These are phyloP conservation scores for Spicauda simplicius DNA, from an alignment of 2,888 invertebrate species.

Conservation along the genomic window DNA sequence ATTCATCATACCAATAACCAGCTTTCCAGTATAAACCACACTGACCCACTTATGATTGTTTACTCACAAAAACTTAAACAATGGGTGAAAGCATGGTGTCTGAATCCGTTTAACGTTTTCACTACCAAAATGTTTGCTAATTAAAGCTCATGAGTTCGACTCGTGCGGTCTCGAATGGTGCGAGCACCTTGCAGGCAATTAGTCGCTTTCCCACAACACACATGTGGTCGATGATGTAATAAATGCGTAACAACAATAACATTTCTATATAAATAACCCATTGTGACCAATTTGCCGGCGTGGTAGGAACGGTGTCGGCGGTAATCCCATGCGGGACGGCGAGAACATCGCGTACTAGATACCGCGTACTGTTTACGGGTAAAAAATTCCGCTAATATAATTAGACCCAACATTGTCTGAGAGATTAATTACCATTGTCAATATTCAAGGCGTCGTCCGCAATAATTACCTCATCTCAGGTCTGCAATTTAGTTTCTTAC, in stretches of 20 bases:
- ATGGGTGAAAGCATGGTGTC: constrained; percentile 56
- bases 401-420: constrained; percentile 65
- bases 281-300: constrained; percentile 50
- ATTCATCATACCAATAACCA: constrained; percentile 1
- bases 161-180: constrained; percentile 44
- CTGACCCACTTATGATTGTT: constrained; percentile 43
- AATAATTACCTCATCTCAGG: constrained; percentile 59
- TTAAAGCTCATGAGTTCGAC: constrained; percentile 44
- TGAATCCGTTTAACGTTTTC: constrained; percentile 44
- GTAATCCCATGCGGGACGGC: background rate
- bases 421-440: constrained; percentile 72
- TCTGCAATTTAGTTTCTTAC: constrained; percentile 42
- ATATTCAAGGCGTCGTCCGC: constrained; percentile 66
- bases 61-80: constrained; percentile 32
- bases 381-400: constrained; percentile 57
- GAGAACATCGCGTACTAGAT: constrained; percentile 39
- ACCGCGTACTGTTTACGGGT: constrained; percentile 32
- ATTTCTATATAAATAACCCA: constrained; percentile 53
- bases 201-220: constrained; percentile 64
- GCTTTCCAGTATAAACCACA: constrained; percentile 32
- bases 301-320: background rate
- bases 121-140: constrained; percentile 47
- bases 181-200: constrained; percentile 35
- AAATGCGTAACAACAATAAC: constrained; percentile 53
- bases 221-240: constrained; percentile 67